phyloP scores from a whole-genome alignment of 2,113 vertebrate genomes.

The Megalops atlanticus region DNA sequence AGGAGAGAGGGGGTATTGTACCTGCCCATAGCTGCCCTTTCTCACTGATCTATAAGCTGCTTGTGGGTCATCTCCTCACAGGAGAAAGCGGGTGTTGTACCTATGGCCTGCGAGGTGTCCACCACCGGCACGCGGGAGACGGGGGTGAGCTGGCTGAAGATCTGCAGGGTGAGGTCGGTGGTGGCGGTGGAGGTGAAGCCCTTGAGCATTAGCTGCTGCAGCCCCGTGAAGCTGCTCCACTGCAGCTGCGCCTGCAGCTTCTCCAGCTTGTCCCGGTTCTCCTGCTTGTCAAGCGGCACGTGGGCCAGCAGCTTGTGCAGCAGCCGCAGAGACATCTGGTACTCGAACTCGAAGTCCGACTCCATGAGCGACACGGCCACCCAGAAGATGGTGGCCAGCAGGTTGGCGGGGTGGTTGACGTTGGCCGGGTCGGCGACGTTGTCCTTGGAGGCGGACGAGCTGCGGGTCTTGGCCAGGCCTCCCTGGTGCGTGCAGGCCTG shows the following conservation, averaged over 20 bases:
- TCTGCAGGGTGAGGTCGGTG: conserved; percentile 89
- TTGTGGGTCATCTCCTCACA: no score
- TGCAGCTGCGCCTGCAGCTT: conserved; percentile 93
- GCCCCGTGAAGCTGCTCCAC: conserved; percentile 93
- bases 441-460: conserved; percentile 75
- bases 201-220: conserved; percentile 93
- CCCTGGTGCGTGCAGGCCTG: conserved; percentile 84
- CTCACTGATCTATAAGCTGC: neutral
- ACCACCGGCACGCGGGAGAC: conserved; percentile 92
- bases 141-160: conserved; percentile 92
- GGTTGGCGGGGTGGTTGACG: conserved; percentile 87
- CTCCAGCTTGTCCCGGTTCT: conserved; percentile 92
- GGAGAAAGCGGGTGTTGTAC: conserved; percentile 58
- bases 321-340: conserved; percentile 90
- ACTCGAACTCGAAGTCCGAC: conserved; percentile 98
- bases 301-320: conserved; percentile 89
- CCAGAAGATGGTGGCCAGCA: conserved; percentile 85
- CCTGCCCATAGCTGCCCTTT: neutral
- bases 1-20: no score
- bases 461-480: conserved; percentile 74
- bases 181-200: conserved; percentile 95
- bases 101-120: conserved; percentile 92
- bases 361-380: conserved; percentile 95
- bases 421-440: conserved; percentile 77
- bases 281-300: conserved; percentile 88